Conservation (phyloP, 2,113 vertebrate genomes). For the Muscicapa adusta region DNA sequence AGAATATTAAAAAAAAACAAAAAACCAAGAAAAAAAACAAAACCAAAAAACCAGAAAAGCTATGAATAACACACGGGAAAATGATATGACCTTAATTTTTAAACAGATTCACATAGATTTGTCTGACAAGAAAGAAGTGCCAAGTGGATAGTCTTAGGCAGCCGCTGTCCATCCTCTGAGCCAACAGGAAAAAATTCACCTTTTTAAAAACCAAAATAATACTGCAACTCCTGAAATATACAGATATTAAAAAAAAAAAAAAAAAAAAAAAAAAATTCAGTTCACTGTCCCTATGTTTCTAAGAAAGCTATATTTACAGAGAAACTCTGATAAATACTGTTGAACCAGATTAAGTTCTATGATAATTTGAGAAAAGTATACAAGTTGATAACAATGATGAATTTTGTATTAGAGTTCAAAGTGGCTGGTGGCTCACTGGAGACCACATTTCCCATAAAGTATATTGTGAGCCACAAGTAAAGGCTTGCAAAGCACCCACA, state of each 20-base stretch:
- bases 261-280: background rate
- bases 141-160: background rate
- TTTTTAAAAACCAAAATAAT: background rate
- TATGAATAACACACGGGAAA: background rate
- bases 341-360: background rate
- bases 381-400: background rate
- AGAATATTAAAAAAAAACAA: background rate
- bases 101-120: background rate
- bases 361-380: background rate
- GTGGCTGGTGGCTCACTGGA: background rate
- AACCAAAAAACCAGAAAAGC: background rate
- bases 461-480: background rate
- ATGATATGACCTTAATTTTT: background rate
- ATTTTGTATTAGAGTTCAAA: background rate
- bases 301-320: background rate
- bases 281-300: background rate
- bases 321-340: background rate
- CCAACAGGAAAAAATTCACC: background rate
- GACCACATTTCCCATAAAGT: background rate
- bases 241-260: rapidly evolving
- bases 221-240: rapidly evolving
- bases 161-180: background rate
- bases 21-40: background rate
- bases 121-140: background rate
- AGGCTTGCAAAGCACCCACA: background rate